These are phyloP conservation scores for Spatulosminthurus flaviceps DNA, from an alignment of 2,888 invertebrate genomes.

Conservation along the genomic window DNA sequence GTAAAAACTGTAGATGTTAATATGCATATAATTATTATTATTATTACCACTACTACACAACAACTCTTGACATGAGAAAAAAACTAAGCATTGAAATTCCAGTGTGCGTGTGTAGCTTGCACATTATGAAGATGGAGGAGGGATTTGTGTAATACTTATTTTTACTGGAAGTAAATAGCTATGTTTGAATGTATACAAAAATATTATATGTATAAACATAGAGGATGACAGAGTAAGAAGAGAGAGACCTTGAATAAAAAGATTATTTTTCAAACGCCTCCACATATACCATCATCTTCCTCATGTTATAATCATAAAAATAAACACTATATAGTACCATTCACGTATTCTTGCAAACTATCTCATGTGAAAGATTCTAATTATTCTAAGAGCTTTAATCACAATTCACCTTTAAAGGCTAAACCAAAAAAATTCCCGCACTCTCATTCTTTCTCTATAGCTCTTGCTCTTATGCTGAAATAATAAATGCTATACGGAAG, in stretches of 20 bases:
- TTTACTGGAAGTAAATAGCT: conserved; percentile 1
- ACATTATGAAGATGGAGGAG: conserved; percentile 25
- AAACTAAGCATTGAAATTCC: no score
- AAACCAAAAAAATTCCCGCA: not conserved
- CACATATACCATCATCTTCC: conserved; percentile 13
- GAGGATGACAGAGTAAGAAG: conserved; percentile 18
- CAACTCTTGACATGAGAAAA: no score
- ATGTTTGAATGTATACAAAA: not conserved
- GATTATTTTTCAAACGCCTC: conserved; percentile 44
- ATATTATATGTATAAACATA: not conserved
- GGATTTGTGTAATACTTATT: conserved; percentile 26
- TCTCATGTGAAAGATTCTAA: no score
- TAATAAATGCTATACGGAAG: no score
- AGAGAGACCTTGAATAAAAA: conserved; percentile 39
- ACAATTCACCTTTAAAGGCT: conserved; percentile 32
- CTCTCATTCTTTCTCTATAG: no score
- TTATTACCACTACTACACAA: no score
- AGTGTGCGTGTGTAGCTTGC: not conserved
- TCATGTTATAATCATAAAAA: not conserved
- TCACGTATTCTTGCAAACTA: not conserved
- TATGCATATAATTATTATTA: no score
- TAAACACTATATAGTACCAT: not conserved
- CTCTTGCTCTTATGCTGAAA: no score
- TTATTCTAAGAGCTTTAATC: not conserved
- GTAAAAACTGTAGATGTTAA: no score